A percentile compares a stretch with the other conserved stretches of the same genome.
Evolutionary conservation across 2,888 invertebrate genomes (phyloP).

Genomic region (Choreutis nemorana): DNA sequence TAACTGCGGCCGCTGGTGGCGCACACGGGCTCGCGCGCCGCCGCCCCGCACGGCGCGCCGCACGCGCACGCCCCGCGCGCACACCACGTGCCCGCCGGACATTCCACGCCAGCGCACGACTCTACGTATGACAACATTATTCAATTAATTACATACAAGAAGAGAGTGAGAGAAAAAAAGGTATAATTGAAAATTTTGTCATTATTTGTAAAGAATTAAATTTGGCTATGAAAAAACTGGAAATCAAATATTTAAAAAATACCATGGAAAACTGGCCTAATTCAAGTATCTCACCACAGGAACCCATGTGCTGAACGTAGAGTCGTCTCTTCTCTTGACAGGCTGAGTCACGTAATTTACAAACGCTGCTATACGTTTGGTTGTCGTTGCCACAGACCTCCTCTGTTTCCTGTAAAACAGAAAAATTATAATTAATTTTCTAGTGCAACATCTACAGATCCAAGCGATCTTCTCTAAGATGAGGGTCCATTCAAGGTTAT

Average conservation of each 20-base stretch:
- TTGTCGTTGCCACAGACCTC: constrained; percentile 90
- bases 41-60: constrained; percentile 75
- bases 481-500: no score
- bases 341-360: constrained; percentile 79
- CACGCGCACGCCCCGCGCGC: constrained; percentile 86
- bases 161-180: neutral
- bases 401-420: constrained; percentile 47
- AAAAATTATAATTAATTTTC: no score
- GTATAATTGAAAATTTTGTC: neutral
- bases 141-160: no score
- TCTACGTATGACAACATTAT: no score
- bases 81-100: constrained; percentile 83
- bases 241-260: no score
- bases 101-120: constrained; percentile 78
- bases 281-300: constrained; percentile 82
- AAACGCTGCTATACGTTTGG: constrained; percentile 85
- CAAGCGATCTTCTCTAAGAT: no score
- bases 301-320: constrained; percentile 80
- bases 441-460: no score
- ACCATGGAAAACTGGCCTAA: no score
- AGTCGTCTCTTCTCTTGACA: constrained; percentile 78
- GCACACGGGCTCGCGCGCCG: constrained; percentile 77
- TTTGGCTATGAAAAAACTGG: constrained; percentile 1
- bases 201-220: neutral
- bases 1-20: constrained; percentile 80